Evolutionary conservation across 2,888 invertebrate species (phyloP).

Genomic region (Bibio marci): DNA sequence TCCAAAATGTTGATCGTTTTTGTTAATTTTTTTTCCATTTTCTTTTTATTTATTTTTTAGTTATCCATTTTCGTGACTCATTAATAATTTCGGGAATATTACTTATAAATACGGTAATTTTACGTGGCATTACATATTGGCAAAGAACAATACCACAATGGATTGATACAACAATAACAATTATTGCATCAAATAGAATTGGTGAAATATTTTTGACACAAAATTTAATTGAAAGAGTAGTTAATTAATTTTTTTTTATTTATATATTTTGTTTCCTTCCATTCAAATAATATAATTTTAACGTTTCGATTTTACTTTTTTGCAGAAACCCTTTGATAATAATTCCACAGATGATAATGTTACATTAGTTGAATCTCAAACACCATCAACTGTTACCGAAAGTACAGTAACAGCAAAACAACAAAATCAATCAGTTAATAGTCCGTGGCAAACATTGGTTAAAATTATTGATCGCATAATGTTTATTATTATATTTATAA

Average conservation of each 20-base stretch:
- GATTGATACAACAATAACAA: conserved; percentile 8
- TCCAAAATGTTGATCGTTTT: conserved; percentile 23
- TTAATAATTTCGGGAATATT: conserved; percentile 10
- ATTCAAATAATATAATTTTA: too few relatives aligned
- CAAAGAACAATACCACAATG: conserved; percentile 7
- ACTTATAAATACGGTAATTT: conserved; percentile 9
- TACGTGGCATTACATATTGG: conserved; percentile 7
- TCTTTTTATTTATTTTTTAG: conserved; percentile 9
- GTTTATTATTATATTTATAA: conserved; percentile 6
- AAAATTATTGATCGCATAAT: conserved; percentile 8
- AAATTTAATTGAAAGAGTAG: conserved; percentile 9
- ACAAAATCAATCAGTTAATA: too few relatives aligned
- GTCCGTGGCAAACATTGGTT: conserved; percentile 7
- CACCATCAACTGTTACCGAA: neutral
- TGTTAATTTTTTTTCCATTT: conserved; percentile 1
- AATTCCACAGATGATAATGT: conserved; percentile 3
- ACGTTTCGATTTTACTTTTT: too few relatives aligned
- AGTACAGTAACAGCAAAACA: neutral
- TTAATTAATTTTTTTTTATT: neutral
- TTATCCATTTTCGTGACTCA: conserved; percentile 13
- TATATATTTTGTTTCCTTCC: neutral
- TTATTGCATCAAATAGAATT: conserved; percentile 8
- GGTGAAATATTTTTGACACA: conserved; percentile 10
- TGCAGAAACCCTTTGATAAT: neutral
- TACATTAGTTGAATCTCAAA: conserved; percentile 6